phyloP scores from a whole-genome alignment of 2,797 vertebrate genomes.

The Typhlichthys subterraneus region DNA sequence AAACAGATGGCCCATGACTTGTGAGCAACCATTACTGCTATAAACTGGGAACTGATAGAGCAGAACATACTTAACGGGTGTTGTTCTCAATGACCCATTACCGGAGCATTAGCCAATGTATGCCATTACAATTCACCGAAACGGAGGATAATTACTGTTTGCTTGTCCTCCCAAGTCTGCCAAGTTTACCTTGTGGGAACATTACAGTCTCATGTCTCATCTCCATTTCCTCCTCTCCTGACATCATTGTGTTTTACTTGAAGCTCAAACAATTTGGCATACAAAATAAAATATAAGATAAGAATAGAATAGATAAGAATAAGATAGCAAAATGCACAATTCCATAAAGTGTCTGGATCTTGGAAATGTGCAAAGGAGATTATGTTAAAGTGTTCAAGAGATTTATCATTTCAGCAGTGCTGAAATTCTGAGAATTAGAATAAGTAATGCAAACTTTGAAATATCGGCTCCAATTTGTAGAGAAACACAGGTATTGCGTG shows the following conservation, averaged over 20 bases:
- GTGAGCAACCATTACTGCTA: slow-evolving; percentile 56
- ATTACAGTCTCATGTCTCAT: slow-evolving; percentile 49
- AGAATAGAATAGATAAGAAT: slow-evolving; percentile 1
- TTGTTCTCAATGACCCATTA: slow-evolving; percentile 47
- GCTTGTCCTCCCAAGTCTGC: slow-evolving; percentile 54
- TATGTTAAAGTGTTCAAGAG: too few species aligned
- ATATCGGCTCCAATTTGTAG: too few species aligned
- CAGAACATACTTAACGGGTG: slow-evolving; percentile 51
- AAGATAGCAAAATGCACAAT: too few species aligned
- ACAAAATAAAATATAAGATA: slow-evolving; percentile 35
- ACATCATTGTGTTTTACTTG: slow-evolving; percentile 67
- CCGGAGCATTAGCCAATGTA: slow-evolving; percentile 60
- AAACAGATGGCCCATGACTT: slow-evolving; percentile 36
- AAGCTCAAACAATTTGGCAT: slow-evolving; percentile 52
- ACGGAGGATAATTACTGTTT: slow-evolving; percentile 58
- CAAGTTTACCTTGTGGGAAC: slow-evolving; percentile 63
- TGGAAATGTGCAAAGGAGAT: too few species aligned
- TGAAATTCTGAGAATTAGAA: too few species aligned
- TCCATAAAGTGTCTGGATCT: too few species aligned
- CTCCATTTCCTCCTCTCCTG: slow-evolving; percentile 56
- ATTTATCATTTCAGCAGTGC: too few species aligned
- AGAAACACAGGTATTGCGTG: too few species aligned
- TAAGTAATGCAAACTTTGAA: too few species aligned
- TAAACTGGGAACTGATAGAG: slow-evolving; percentile 53
- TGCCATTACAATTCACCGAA: slow-evolving; percentile 69